A percentile compares a stretch with the other conserved stretches of the same genome.
phyloP scores from a whole-genome alignment of 2,113 vertebrate genomes.

The Pseudopodoces humilis region DNA sequence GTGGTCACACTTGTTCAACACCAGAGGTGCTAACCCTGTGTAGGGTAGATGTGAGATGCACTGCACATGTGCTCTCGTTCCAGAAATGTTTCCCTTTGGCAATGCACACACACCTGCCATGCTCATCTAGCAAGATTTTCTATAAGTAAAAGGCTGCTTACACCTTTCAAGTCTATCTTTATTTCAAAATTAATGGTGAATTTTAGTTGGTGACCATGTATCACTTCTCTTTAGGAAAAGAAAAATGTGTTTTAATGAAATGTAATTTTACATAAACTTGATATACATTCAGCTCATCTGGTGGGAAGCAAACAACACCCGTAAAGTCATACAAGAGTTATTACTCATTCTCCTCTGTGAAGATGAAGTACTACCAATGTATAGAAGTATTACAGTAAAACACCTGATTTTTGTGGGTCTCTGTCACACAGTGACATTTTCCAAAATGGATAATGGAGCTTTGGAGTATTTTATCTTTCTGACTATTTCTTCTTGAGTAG shows the following conservation, averaged over 20 bases:
- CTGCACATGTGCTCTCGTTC: rapidly evolving
- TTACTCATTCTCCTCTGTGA: neutral
- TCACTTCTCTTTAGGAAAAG: neutral
- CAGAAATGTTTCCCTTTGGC: neutral
- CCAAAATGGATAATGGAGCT: neutral
- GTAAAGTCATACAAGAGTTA: neutral
- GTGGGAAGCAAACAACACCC: neutral
- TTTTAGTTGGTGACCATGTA: neutral
- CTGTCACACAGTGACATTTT: neutral
- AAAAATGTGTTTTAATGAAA: neutral
- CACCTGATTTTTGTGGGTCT: neutral
- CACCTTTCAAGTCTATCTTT: neutral
- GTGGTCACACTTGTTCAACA: too few species aligned
- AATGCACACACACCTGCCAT: rapidly evolving
- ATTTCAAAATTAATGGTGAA: neutral
- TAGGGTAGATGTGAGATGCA: rapidly evolving
- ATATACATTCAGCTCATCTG: neutral
- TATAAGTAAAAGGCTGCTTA: neutral
- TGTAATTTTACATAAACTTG: neutral
- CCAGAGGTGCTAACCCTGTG: neutral
- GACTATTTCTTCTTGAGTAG: neutral
- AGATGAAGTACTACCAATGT: neutral
- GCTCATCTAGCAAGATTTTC: neutral
- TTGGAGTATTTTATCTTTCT: neutral
- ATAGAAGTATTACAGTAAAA: neutral